phyloP scores from a whole-genome alignment of 2,888 invertebrate genomes.

The Odiellus spinosus region DNA sequence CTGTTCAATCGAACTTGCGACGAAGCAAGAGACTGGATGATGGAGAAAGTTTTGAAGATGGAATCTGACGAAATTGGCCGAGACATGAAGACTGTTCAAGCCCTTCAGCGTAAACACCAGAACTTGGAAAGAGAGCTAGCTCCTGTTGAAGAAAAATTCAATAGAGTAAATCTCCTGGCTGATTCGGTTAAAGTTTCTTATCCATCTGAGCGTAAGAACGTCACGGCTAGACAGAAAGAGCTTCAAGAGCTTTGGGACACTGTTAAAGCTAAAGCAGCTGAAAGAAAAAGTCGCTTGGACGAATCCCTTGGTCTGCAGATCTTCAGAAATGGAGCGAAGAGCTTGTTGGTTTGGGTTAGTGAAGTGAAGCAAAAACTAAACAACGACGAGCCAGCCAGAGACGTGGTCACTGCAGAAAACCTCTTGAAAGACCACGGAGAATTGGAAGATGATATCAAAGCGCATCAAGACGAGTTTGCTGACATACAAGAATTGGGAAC shows the following conservation, averaged over 20 bases:
- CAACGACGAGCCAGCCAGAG: constrained; percentile 60
- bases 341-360: constrained; percentile 59
- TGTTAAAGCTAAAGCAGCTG: constrained; percentile 66
- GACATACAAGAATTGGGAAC: constrained; percentile 55
- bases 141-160: constrained; percentile 82
- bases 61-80: constrained; percentile 48
- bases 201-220: constrained; percentile 73
- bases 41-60: constrained; percentile 80
- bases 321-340: constrained; percentile 68
- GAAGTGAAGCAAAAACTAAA: constrained; percentile 61
- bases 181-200: constrained; percentile 72
- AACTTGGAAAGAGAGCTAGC: constrained; percentile 82
- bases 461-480: constrained; percentile 74
- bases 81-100: constrained; percentile 78
- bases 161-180: constrained; percentile 65
- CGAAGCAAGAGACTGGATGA: constrained; percentile 94
- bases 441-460: constrained; percentile 71
- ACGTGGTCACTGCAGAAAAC: constrained; percentile 82
- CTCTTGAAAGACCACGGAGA: constrained; percentile 80
- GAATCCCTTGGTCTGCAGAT: constrained; percentile 91
- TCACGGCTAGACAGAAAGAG: constrained; percentile 64
- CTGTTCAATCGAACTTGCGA: constrained; percentile 89
- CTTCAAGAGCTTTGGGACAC: constrained; percentile 75
- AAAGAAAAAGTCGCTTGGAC: constrained; percentile 66
- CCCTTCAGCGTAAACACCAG: constrained; percentile 72